These are phyloP conservation scores for Gymnocypris eckloni DNA, from an alignment of 2,797 vertebrate species.

Conservation along the genomic window DNA sequence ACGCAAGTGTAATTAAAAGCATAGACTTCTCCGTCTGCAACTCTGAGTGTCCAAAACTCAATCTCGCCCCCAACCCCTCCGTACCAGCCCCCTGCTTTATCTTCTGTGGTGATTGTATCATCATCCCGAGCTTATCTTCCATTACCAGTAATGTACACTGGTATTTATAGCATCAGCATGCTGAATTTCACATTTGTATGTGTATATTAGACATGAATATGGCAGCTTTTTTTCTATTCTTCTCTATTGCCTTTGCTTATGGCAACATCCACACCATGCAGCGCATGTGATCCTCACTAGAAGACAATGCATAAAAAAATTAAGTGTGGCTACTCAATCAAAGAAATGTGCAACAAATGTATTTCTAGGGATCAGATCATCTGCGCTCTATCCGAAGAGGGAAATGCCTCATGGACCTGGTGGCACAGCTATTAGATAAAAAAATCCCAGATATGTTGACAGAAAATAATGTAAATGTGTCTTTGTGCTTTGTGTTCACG, in stretches of 20 bases:
- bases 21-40: conserved; percentile 51
- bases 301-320: conserved; percentile 7
- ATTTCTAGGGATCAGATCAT: conserved; percentile 19
- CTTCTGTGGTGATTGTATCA: conserved; percentile 58
- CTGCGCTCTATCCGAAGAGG: background rate
- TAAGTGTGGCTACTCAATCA: background rate
- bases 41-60: conserved; percentile 57
- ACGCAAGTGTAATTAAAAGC: conserved; percentile 66
- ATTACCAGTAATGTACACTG: conserved; percentile 55
- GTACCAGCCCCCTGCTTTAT: conserved; percentile 44
- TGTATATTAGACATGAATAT: conserved; percentile 29
- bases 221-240: conserved; percentile 42
- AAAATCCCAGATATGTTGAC: conserved; percentile 29
- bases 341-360: conserved; percentile 27
- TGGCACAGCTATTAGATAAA: conserved; percentile 15
- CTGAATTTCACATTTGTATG: conserved; percentile 54
- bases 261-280: background rate
- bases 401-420: conserved; percentile 28
- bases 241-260: conserved; percentile 35
- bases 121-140: conserved; percentile 63
- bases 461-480: conserved; percentile 70
- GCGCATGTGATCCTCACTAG: background rate
- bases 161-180: conserved; percentile 45
- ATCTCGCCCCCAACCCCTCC: conserved; percentile 45
- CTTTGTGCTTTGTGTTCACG: conserved; percentile 68